Conservation (phyloP, 2,888 invertebrate genomes). For the Eilema caniola region DNA sequence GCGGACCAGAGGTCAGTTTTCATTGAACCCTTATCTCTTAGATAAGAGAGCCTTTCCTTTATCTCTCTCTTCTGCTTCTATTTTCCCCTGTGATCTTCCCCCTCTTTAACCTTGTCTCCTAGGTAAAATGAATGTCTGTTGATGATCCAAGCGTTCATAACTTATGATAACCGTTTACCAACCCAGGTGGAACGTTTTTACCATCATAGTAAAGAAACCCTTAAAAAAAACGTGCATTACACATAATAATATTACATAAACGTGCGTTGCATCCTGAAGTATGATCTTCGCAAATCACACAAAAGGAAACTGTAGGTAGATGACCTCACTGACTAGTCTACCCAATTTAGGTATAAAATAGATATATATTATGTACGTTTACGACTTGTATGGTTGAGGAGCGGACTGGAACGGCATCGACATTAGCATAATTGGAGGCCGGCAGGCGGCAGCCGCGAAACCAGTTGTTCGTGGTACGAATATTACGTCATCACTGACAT, state of each 20-base stretch:
- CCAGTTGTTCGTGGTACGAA: conserved; percentile 73
- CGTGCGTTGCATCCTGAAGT: background rate
- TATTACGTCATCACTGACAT: conserved; percentile 80
- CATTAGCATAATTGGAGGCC: conserved; percentile 84
- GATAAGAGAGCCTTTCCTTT: too few relatives aligned
- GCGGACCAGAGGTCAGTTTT: too few relatives aligned
- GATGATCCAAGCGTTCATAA: too few relatives aligned
- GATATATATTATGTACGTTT: conserved; percentile 44
- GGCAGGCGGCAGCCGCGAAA: conserved; percentile 60
- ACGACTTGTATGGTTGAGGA: conserved; percentile 54
- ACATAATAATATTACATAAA: too few relatives aligned
- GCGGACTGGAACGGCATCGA: conserved; percentile 60
- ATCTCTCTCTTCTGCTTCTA: too few relatives aligned
- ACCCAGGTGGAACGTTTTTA: too few relatives aligned
- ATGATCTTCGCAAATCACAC: background rate
- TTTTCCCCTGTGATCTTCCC: too few relatives aligned
- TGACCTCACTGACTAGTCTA: conserved; percentile 47
- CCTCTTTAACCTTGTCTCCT: too few relatives aligned
- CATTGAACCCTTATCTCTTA: too few relatives aligned
- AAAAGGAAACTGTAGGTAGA: conserved; percentile 22
- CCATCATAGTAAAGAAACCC: too few relatives aligned
- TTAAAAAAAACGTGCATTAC: too few relatives aligned
- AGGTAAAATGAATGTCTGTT: too few relatives aligned
- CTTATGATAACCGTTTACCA: background rate
- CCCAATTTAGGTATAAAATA: conserved; percentile 42